These are phyloP conservation scores for Lordiphosa mommai DNA, from an alignment of 1,140 invertebrate genomes.

Conservation along the genomic window DNA sequence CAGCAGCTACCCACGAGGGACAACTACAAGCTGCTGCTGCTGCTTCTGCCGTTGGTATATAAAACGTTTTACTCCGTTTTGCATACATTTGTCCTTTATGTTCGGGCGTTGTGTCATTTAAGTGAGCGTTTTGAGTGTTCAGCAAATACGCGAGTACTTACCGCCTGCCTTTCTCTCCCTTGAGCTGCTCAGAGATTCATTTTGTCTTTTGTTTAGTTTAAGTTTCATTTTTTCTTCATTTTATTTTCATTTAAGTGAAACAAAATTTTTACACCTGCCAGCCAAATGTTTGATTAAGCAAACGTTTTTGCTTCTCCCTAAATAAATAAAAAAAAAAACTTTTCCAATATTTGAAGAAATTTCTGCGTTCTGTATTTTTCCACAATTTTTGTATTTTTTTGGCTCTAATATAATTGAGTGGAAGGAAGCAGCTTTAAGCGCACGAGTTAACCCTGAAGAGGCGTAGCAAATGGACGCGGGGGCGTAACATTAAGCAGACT, in stretches of 20 bases:
- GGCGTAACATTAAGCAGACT: not conserved
- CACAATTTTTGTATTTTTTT: slow-evolving; percentile 39
- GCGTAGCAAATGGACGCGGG: not conserved
- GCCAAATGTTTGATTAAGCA: slow-evolving; percentile 26
- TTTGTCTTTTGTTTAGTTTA: slow-evolving; percentile 22
- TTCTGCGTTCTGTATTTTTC: slow-evolving; percentile 41
- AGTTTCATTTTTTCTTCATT: not conserved
- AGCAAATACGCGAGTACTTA: slow-evolving; percentile 50
- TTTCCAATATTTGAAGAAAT: slow-evolving; percentile 60
- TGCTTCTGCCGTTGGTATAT: slow-evolving; percentile 11
- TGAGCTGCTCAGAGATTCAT: slow-evolving; percentile 19
- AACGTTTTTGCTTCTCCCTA: slow-evolving; percentile 1
- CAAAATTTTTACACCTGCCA: slow-evolving; percentile 1
- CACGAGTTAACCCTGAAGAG: slow-evolving; percentile 53
- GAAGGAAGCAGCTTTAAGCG: slow-evolving; percentile 63
- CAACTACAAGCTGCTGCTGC: slow-evolving; percentile 23
- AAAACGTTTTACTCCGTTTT: slow-evolving; percentile 50
- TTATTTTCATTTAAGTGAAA: too few relatives aligned
- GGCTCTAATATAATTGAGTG: slow-evolving; percentile 63
- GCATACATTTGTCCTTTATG: slow-evolving; percentile 41
- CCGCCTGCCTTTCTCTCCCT: not conserved
- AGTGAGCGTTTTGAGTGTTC: slow-evolving; percentile 52
- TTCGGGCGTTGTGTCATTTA: slow-evolving; percentile 11
- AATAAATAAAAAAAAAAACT: slow-evolving; percentile 33
- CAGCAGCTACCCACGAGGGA: not conserved